These are phyloP conservation scores for Thalassarche chlororhynchos DNA, from an alignment of 2,113 vertebrate genomes.

Conservation along the genomic window DNA sequence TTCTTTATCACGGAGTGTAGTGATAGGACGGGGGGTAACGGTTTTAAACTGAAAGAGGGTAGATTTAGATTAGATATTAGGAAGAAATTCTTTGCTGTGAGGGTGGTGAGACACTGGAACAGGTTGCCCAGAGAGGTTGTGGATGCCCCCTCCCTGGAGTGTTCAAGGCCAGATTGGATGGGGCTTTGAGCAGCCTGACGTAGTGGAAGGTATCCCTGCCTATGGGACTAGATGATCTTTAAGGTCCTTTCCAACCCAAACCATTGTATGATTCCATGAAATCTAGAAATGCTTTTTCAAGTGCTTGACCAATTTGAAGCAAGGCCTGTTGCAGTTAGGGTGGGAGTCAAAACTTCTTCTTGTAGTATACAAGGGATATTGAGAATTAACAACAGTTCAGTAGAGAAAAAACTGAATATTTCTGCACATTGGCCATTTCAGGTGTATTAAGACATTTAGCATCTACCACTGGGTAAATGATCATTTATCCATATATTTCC, in stretches of 20 bases:
- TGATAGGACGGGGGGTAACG: not conserved
- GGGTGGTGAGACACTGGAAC: not conserved
- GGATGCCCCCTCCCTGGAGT: not conserved
- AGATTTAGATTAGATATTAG: not conserved
- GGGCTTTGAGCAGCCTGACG: not conserved
- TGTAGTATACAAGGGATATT: not conserved
- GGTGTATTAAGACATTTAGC: not conserved
- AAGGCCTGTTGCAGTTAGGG: not conserved
- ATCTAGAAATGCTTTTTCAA: not conserved
- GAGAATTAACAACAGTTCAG: not conserved
- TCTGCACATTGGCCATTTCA: not conserved
- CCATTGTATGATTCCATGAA: not conserved
- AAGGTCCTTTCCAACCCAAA: not conserved
- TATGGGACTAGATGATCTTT: not conserved
- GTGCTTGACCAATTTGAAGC: not conserved
- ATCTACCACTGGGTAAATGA: not conserved
- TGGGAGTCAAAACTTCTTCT: not conserved
- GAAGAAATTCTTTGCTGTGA: not conserved
- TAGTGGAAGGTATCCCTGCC: not conserved
- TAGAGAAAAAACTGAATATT: not conserved
- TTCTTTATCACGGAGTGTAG: not conserved
- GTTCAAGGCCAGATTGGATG: not conserved
- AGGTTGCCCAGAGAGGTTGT: not conserved
- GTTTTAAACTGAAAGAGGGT: not conserved
- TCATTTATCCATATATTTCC: not conserved